Evolutionary conservation across 2,797 vertebrate species (phyloP).

Genomic region (Falco naumanni): DNA sequence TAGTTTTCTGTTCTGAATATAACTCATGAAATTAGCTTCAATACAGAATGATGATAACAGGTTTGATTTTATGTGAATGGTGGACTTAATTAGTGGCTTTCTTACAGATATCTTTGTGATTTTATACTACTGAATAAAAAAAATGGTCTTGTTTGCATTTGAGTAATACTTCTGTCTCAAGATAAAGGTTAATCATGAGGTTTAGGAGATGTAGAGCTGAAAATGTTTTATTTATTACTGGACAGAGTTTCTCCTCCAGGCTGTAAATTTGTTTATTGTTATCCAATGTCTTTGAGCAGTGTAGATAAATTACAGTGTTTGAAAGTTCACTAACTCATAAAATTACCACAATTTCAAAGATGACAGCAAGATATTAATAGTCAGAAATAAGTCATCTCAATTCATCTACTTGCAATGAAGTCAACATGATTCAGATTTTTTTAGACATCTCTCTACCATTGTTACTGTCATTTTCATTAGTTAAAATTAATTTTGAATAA

Average conservation of each 20-base stretch:
- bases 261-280: constrained; percentile 19
- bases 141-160: neutral
- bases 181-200: constrained; percentile 12
- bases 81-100: constrained; percentile 1
- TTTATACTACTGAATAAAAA: neutral
- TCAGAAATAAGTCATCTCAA: neutral
- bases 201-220: neutral
- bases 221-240: constrained; percentile 5
- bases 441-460: neutral
- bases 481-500: neutral
- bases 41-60: neutral
- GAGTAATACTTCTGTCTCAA: neutral
- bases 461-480: neutral
- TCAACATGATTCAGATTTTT: neutral
- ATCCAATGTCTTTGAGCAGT: neutral
- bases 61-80: neutral
- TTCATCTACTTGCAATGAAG: neutral
- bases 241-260: neutral
- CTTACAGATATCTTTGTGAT: neutral
- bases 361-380: neutral
- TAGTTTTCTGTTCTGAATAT: neutral
- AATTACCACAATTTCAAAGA: neutral
- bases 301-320: neutral
- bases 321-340: neutral
- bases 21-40: constrained; percentile 7